Conservation (phyloP, 1,140 invertebrate species). For the Lineus longissimus region DNA sequence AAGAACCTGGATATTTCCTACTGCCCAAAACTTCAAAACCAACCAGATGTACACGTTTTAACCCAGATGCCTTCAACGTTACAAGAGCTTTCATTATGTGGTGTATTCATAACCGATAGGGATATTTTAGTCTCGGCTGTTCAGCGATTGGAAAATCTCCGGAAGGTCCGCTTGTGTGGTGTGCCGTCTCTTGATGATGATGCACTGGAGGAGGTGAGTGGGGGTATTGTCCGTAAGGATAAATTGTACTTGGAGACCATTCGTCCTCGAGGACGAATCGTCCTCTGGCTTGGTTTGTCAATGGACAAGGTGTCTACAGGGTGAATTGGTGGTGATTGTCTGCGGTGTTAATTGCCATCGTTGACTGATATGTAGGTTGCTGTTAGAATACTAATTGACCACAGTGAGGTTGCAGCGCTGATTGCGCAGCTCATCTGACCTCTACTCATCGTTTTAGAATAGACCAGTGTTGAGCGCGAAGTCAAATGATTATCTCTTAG, state of each 20-base stretch:
- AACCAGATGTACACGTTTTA: slow-evolving; percentile 30
- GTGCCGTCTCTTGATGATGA: slow-evolving; percentile 40
- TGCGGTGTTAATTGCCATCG: too few relatives aligned
- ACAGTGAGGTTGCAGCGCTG: too few relatives aligned
- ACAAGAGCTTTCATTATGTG: slow-evolving; percentile 38
- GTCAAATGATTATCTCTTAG: not conserved
- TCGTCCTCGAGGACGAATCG: too few relatives aligned
- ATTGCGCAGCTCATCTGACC: too few relatives aligned
- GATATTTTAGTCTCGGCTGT: slow-evolving; percentile 37
- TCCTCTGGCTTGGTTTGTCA: too few relatives aligned
- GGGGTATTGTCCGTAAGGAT: too few relatives aligned
- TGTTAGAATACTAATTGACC: too few relatives aligned
- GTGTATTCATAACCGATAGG: slow-evolving; percentile 34
- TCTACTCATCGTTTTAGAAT: too few relatives aligned
- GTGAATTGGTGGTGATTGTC: too few relatives aligned
- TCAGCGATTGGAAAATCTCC: slow-evolving; percentile 31
- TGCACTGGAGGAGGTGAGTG: slow-evolving; percentile 31
- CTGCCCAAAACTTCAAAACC: slow-evolving; percentile 31
- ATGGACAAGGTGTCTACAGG: not conserved
- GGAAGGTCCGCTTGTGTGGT: slow-evolving; percentile 37
- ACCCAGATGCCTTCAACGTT: slow-evolving; percentile 40
- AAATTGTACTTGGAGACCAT: too few relatives aligned
- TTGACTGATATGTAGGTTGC: too few relatives aligned
- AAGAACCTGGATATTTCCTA: slow-evolving; percentile 42
- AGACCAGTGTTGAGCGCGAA: too few relatives aligned